Conservation (phyloP, 2,888 invertebrate genomes). For the Zaprionus obscuricornis region DNA sequence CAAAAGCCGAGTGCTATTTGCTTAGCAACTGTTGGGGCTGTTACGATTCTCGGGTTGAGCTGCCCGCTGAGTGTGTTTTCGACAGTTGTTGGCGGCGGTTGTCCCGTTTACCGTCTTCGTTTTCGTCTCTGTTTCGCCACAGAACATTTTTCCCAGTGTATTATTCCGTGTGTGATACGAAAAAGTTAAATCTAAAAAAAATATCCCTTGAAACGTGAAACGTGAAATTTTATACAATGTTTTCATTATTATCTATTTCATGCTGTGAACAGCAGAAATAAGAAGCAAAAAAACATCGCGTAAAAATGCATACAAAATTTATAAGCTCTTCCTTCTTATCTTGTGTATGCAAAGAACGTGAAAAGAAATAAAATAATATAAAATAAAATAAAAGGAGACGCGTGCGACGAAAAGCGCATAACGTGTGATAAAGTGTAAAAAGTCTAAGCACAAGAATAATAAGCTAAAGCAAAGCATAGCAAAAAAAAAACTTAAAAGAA, state of each 20-base stretch:
- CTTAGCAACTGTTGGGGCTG: slow-evolving; percentile 38
- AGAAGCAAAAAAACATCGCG: slow-evolving; percentile 9
- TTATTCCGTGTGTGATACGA: slow-evolving; percentile 44
- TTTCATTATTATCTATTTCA: slow-evolving; percentile 26
- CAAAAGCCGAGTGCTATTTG: slow-evolving; percentile 32
- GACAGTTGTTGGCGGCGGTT: slow-evolving; percentile 74
- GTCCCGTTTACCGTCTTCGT: slow-evolving; percentile 46
- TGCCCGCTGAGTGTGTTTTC: slow-evolving; percentile 63
- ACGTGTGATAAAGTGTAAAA: slow-evolving; percentile 38
- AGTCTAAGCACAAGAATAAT: slow-evolving; percentile 22
- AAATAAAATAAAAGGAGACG: slow-evolving; percentile 16
- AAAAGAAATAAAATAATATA: slow-evolving; percentile 35
- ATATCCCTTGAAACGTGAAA: slow-evolving; percentile 22
- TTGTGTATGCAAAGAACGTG: slow-evolving; percentile 33
- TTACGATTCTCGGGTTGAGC: slow-evolving; percentile 47
- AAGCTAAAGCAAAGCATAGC: slow-evolving; percentile 23
- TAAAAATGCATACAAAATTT: slow-evolving; percentile 42
- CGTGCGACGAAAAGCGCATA: slow-evolving; percentile 17
- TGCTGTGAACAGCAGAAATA: slow-evolving; percentile 15
- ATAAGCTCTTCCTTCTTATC: slow-evolving; percentile 10
- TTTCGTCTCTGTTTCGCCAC: slow-evolving; percentile 24
- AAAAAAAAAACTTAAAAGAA: slow-evolving; percentile 10
- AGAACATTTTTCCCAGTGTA: slow-evolving; percentile 37
- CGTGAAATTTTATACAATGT: slow-evolving; percentile 46
- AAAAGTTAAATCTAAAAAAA: slow-evolving; percentile 30